Evolutionary conservation across 1,140 invertebrate genomes (phyloP), one percentile per base, ranked within the genome.

Genomic region (Stegodyphus dumicola): DNA sequence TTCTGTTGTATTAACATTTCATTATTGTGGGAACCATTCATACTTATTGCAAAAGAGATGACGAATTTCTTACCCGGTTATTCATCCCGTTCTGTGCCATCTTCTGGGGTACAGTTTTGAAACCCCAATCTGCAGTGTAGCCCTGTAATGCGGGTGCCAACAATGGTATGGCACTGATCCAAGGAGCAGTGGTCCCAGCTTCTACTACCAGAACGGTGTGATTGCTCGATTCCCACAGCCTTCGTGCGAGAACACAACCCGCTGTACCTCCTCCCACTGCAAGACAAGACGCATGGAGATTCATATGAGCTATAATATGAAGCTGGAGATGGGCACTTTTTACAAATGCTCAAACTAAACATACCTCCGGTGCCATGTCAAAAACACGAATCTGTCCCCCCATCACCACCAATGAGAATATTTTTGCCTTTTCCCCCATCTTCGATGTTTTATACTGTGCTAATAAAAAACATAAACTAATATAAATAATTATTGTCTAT

Each of bases 81-180:
- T 78, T 78, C 33, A 87, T n/a, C 4, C 87, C 87, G 5, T 95
- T 91, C 88, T 95, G 96, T 1, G 96, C 95, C 56, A 93, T 92
- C 7, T 94, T 93, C 90, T 98, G 96, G 0, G 95, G 94, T 88
- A 95, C 95, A 1, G 96, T 98, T 65, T 92, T 92, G 89, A 94
- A 97, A 9, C 93, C 92, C 95, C 96, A 98, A 91, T 98, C 96
- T 60, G 88, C 70, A 89, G 95, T 93, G 77, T 94, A 96, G 5
- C 96, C 92, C 89, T 97, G 96, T 7, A 97, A 90, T 88, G 96
- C 69, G 0, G 94, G 96, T 0, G 96, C 96, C 87, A 97, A 92
- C 2, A 96, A 90, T 2, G 96, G 96, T 0, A 97, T 95, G 6
- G 51, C 0, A 54, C 65, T 77, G 15, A 71, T 70, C 76, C 67